A percentile compares a stretch with the other conserved stretches of the same genome.
Evolutionary conservation across 2,797 vertebrate genomes (phyloP).

Genomic region (Sebastes flavidus): DNA sequence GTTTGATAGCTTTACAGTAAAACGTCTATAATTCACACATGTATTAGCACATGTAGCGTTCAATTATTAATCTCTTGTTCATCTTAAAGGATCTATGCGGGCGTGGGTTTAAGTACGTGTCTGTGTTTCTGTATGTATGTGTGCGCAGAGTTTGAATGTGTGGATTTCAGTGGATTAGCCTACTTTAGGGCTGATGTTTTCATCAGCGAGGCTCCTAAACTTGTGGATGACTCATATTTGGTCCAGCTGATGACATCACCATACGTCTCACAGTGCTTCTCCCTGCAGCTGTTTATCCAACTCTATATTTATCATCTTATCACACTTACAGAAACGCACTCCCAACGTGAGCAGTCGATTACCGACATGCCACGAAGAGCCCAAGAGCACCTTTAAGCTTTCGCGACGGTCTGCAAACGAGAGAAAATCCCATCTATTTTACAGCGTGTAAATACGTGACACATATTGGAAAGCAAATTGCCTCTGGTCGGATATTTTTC

Average conservation of each 20-base stretch:
- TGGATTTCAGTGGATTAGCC: conserved; percentile 69
- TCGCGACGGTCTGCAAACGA: conserved; percentile 11
- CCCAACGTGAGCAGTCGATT: conserved; percentile 35
- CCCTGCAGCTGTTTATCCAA: conserved; percentile 63
- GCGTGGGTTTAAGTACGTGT: background rate
- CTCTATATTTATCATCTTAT: conserved; percentile 67
- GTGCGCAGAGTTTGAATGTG: conserved; percentile 18
- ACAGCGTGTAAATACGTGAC: conserved; percentile 43
- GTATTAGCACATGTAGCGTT: conserved; percentile 29
- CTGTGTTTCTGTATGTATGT: background rate
- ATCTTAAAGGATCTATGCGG: conserved; percentile 10
- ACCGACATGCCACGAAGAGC: conserved; percentile 36
- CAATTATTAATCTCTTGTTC: conserved; percentile 40
- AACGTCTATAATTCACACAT: conserved; percentile 30
- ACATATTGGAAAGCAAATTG: conserved; percentile 45
- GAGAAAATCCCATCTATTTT: conserved; percentile 23
- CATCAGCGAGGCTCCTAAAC: conserved; percentile 52
- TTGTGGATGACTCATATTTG: conserved; percentile 67
- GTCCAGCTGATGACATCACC: conserved; percentile 67
- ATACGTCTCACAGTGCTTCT: conserved; percentile 43
- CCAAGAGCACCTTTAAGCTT: conserved; percentile 23
- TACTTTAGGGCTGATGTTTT: conserved; percentile 59
- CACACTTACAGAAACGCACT: conserved; percentile 43
- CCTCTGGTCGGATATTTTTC: conserved; percentile 42
- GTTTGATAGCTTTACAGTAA: conserved; percentile 34